Evolutionary conservation across 2,797 vertebrate genomes (phyloP).

Genomic region (Choloepus didactylus): DNA sequence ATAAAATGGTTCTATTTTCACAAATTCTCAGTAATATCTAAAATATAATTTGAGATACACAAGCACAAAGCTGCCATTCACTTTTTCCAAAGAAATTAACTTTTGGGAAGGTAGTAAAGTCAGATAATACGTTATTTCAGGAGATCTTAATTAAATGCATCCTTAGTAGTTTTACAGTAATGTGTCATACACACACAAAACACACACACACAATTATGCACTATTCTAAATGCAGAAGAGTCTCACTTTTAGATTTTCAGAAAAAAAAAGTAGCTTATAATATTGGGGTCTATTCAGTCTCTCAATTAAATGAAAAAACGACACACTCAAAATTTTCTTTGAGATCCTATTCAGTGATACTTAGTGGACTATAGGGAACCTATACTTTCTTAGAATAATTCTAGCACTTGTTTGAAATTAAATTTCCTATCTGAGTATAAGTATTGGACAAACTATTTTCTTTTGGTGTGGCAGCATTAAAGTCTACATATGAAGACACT

Average conservation of each 20-base stretch:
- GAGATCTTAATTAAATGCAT: conserved; percentile 13
- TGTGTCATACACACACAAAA: background rate
- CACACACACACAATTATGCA: background rate
- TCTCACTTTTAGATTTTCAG: background rate
- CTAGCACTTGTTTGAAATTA: conserved; percentile 70
- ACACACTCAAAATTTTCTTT: background rate
- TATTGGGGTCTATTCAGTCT: conserved; percentile 37
- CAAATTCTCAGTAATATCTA: conserved; percentile 7
- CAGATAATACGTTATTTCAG: background rate
- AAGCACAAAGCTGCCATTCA: background rate
- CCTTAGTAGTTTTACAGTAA: background rate
- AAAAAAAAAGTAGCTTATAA: background rate
- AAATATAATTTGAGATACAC: background rate
- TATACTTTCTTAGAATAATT: conserved; percentile 53
- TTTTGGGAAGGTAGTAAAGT: conserved; percentile 51
- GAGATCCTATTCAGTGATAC: background rate
- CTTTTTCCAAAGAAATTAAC: conserved; percentile 17
- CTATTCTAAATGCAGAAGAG: background rate
- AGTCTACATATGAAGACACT: conserved; percentile 77
- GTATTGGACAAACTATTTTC: conserved; percentile 74
- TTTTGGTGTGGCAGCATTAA: conserved; percentile 72
- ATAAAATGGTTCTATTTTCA: conserved; percentile 13
- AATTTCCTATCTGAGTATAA: conserved; percentile 72
- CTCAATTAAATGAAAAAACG: conserved; percentile 28
- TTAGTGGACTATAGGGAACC: background rate